Conservation (phyloP, 2,113 vertebrate genomes). For the Rhinolophus ferrumequinum region DNA sequence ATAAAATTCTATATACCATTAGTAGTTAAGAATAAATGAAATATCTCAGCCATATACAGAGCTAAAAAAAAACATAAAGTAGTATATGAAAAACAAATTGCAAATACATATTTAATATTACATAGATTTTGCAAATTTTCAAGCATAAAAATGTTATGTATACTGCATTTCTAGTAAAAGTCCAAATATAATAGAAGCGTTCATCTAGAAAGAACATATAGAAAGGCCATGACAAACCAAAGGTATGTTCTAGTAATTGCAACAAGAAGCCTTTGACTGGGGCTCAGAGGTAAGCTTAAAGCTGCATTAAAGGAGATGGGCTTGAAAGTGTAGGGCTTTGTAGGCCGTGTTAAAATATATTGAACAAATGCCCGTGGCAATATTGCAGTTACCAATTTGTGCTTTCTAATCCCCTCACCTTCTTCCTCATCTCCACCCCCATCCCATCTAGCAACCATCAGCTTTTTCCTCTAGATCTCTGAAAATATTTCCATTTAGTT, state of each 20-base stretch:
- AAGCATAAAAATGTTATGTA: background rate
- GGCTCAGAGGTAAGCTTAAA: background rate
- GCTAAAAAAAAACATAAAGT: background rate
- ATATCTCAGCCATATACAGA: background rate
- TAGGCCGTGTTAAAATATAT: background rate
- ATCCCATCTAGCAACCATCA: no score
- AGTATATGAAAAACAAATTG: background rate
- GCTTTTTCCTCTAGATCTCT: no score
- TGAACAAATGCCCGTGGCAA: background rate
- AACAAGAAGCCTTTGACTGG: background rate
- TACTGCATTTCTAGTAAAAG: background rate
- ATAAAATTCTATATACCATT: background rate
- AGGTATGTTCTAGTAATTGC: background rate
- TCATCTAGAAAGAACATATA: background rate
- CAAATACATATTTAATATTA: background rate
- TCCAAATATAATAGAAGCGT: background rate
- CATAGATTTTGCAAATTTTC: background rate
- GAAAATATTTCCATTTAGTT: no score
- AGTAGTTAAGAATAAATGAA: background rate
- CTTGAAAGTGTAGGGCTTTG: background rate
- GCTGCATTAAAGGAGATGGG: background rate
- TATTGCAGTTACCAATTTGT: no score
- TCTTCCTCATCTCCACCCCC: no score
- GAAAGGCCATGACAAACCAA: background rate
- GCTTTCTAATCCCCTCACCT: no score